phyloP scores from a whole-genome alignment of 2,113 vertebrate genomes.

The Brachypteracias leptosomus region DNA sequence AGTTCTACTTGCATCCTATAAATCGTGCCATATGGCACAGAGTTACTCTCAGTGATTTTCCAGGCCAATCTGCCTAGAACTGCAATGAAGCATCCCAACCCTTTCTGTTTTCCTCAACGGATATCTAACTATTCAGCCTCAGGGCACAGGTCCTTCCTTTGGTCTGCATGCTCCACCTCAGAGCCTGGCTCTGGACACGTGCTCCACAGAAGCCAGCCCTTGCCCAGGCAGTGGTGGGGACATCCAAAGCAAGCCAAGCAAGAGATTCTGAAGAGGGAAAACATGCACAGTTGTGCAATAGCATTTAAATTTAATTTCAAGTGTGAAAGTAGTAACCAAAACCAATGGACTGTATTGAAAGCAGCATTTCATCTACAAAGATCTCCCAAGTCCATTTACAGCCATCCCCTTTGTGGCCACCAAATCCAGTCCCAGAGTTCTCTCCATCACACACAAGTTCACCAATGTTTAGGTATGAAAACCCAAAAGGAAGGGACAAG shows the following conservation, averaged over 20 bases:
- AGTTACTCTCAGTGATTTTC: not conserved
- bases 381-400: not conserved
- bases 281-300: not conserved
- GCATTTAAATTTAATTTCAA: not conserved
- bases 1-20: not conserved
- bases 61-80: not conserved
- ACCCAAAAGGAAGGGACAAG: not conserved
- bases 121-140: not conserved
- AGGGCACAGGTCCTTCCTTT: not conserved
- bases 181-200: not conserved
- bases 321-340: not conserved
- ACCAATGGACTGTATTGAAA: not conserved
- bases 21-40: not conserved
- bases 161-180: too few relatives aligned
- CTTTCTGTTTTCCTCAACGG: not conserved
- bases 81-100: not conserved
- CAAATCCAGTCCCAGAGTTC: not conserved
- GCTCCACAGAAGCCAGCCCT: not conserved
- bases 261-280: not conserved
- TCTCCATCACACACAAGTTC: not conserved
- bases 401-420: not conserved
- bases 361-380: not conserved
- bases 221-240: not conserved
- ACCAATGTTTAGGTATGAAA: not conserved
- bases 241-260: not conserved